Base-by-base conservation (phyloP, 2,797 vertebrate genomes). In the Chloroceryle amazona region DNA sequence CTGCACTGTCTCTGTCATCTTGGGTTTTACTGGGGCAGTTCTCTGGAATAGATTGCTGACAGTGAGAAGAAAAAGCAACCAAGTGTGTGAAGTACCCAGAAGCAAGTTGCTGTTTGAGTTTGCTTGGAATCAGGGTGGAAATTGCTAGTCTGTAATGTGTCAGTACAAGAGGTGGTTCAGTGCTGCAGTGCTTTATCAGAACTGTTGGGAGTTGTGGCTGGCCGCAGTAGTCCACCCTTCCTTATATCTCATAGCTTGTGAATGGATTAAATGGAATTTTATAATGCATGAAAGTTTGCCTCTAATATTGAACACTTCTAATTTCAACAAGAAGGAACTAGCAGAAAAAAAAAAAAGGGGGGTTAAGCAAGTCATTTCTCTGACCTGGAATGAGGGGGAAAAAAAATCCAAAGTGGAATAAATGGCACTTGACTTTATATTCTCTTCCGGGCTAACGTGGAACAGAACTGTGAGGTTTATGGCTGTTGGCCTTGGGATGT, bases 141-240 rank as follows among this genome's bases (percentile, higher is more conserved):
- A n/a, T 22, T 67, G 23, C 20, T 87, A 16, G 17, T 79, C 8
- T 58, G 6, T 54, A 26, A n/a, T 14, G 10, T 33, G 63, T 63
- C 26, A 22, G 49, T 46, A 47, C 13, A 12, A 6, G 33, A 41
- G 14, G 28, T 65, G 55, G n/a, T 31, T 80, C 42, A 62, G 25
- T 9, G 3, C 20, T 72, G 54, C 2, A 0, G 42, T 1, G 2
- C 66, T 67, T 44, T 67, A 13, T 23, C 11, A 3, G 41, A 51
- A n/a, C 19, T 65, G 1, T 13, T 66, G 10, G 0, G 8, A 20
- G 2, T 29, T 78, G 35, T 11, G 3, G 31, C 25, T 58, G 51
- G 57, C 12, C 13, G 10, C 5, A 3, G 10, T 35, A 10, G 11
- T 23, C 28, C 13, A 4, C 1, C 10, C 21, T 57, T 78, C 54